Evolutionary conservation across 2,113 vertebrate species (phyloP).

Genomic region (Rousettus leschenaultii): DNA sequence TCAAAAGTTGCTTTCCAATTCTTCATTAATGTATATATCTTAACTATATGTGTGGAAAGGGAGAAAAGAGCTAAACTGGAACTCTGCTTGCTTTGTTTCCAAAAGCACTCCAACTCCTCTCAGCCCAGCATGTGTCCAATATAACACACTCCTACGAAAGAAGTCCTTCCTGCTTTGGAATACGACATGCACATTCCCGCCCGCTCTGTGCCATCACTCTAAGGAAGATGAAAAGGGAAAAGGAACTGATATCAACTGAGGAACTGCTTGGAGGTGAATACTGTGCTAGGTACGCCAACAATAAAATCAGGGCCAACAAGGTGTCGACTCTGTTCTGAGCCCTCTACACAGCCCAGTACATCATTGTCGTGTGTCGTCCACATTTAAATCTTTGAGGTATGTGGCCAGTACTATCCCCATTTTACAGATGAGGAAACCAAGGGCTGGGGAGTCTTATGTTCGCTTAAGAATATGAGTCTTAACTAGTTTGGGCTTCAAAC

Average conservation of each 20-base stretch:
- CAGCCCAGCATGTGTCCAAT: background rate
- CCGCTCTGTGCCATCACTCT: rapidly evolving
- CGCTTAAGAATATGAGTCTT: background rate
- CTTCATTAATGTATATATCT: background rate
- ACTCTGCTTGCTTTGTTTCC: background rate
- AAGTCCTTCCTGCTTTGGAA: background rate
- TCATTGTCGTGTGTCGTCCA: background rate
- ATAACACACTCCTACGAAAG: background rate
- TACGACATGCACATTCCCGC: rapidly evolving
- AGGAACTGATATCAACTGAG: background rate
- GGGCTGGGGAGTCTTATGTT: too few relatives aligned
- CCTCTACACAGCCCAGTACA: too few relatives aligned
- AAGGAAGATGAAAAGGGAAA: background rate
- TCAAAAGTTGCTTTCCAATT: background rate
- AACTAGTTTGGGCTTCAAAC: background rate
- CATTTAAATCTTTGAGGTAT: background rate
- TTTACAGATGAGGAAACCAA: background rate
- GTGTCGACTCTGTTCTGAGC: background rate
- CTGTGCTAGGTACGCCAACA: background rate
- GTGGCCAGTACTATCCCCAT: background rate
- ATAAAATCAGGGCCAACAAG: rapidly evolving
- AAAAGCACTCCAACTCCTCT: background rate
- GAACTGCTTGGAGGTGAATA: rapidly evolving
- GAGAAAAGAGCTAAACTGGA: background rate
- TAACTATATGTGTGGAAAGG: background rate